Percentiles rank a stretch among this genome's conserved stretches.
These are phyloP conservation scores for Schizothorax lantsangensis DNA, from an alignment of 2,797 vertebrate species.

Conservation along the genomic window DNA sequence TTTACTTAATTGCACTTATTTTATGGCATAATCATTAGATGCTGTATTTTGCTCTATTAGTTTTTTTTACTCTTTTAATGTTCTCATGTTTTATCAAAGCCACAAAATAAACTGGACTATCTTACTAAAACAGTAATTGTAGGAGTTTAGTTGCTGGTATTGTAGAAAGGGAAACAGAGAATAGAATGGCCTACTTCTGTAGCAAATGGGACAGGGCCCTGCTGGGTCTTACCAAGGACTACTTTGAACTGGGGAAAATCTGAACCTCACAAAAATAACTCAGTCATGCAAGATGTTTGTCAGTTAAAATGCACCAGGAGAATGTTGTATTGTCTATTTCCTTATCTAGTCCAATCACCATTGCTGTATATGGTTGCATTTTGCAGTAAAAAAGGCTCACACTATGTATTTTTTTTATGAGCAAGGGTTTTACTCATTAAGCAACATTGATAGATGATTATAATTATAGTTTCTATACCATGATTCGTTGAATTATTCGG, in stretches of 20 bases:
- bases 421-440: not conserved
- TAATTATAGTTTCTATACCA: not conserved
- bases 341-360: not conserved
- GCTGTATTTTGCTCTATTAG: not conserved
- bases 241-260: slow-evolving; percentile 59
- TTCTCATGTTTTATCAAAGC: not conserved
- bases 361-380: not conserved
- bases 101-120: not conserved
- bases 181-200: slow-evolving; percentile 60
- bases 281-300: slow-evolving; percentile 37
- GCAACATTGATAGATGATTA: not conserved
- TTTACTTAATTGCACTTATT: not conserved
- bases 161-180: slow-evolving; percentile 38
- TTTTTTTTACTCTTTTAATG: not conserved
- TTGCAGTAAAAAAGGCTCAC: not conserved
- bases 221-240: slow-evolving; percentile 58
- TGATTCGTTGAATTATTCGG: not conserved
- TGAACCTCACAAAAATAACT: slow-evolving; percentile 61
- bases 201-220: slow-evolving; percentile 64
- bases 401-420: too few relatives aligned
- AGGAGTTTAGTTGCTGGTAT: slow-evolving; percentile 38
- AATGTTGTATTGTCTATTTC: not conserved
- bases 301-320: slow-evolving; percentile 16
- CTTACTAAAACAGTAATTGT: slow-evolving; percentile 31
- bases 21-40: not conserved